These are phyloP conservation scores for Dichetophora obliterata DNA, from an alignment of 2,888 invertebrate species.

Conservation along the genomic window DNA sequence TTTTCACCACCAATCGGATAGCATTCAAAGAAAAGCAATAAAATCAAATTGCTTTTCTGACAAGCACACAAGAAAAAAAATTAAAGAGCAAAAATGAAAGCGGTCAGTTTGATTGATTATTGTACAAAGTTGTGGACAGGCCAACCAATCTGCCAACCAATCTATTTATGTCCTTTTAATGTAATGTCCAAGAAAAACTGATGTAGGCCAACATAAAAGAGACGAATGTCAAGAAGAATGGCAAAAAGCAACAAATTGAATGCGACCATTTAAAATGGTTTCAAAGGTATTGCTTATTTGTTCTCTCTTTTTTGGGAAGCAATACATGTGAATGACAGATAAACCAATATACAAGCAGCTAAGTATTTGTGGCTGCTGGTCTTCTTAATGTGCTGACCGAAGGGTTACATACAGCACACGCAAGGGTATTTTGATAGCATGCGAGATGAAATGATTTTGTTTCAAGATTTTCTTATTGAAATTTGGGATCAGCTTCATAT, in stretches of 20 bases:
- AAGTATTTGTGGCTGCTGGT: not conserved
- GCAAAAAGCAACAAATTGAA: conserved; percentile 55
- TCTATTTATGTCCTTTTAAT: conserved; percentile 69
- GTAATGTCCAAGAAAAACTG: conserved; percentile 51
- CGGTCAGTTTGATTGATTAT: conserved; percentile 69
- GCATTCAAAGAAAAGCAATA: conserved; percentile 6
- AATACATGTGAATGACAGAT: not conserved
- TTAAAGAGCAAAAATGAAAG: conserved; percentile 6
- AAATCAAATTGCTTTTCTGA: conserved; percentile 11
- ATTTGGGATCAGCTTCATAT: not conserved
- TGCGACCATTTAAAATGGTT: conserved; percentile 52
- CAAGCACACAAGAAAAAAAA: not conserved
- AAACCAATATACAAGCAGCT: not conserved
- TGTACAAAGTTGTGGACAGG: conserved; percentile 69
- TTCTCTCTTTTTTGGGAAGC: conserved; percentile 11
- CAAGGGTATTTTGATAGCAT: not conserved
- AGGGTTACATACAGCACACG: not conserved
- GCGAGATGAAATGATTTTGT: not conserved
- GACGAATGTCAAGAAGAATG: conserved; percentile 48
- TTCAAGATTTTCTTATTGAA: not conserved
- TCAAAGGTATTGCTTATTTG: conserved; percentile 20
- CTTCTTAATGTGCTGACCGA: not conserved
- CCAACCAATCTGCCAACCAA: conserved; percentile 62
- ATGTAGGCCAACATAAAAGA: conserved; percentile 10
- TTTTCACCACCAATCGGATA: conserved; percentile 5